phyloP scores from a whole-genome alignment of 2,113 vertebrate genomes.

The Isurus oxyrinchus region DNA sequence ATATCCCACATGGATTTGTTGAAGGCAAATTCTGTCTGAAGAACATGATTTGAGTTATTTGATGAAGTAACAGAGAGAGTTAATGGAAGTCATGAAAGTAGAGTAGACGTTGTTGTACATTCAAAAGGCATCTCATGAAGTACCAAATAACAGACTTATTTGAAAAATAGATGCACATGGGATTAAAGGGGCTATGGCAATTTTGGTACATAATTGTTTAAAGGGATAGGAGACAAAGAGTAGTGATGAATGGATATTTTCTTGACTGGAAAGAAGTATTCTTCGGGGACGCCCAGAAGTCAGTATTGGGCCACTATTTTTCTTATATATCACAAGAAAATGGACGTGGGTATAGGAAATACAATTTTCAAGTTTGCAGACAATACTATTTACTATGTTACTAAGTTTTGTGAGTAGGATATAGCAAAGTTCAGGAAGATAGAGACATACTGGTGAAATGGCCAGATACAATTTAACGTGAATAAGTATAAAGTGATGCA shows the following conservation, averaged over 20 bases:
- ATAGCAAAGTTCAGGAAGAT: background rate
- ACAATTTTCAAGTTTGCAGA: background rate
- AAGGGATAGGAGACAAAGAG: background rate
- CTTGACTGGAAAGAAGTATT: background rate
- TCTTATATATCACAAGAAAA: background rate
- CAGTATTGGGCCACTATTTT: background rate
- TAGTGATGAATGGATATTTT: background rate
- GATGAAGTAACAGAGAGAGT: background rate
- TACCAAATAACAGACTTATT: background rate
- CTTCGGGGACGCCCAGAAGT: background rate
- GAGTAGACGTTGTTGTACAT: background rate
- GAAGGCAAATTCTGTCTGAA: background rate
- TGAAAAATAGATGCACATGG: background rate
- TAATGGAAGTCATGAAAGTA: background rate
- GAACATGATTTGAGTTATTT: background rate
- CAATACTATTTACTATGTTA: background rate
- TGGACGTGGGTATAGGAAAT: background rate
- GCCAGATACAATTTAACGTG: too few relatives aligned
- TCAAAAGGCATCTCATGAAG: background rate
- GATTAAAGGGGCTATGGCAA: background rate
- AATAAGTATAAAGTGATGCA: too few relatives aligned
- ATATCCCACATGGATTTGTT: too few relatives aligned
- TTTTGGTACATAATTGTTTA: background rate
- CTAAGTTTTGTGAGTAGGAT: background rate
- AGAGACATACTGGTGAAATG: background rate